A percentile compares a stretch with the other conserved stretches of the same genome.
Evolutionary conservation across 1,140 invertebrate species (phyloP).

Genomic region (Diabrotica virgifera): DNA sequence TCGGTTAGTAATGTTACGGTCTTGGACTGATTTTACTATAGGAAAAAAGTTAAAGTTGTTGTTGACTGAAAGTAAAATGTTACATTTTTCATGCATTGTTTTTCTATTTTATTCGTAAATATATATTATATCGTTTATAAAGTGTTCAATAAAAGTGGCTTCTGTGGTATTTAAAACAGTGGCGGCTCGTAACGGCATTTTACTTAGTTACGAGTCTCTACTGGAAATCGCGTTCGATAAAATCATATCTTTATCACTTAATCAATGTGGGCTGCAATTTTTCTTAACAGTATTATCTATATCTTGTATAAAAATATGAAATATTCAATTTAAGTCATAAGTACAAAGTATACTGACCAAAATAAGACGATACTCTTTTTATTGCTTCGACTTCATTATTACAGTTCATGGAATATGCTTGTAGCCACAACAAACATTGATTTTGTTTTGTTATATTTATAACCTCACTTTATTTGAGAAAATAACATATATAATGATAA

Average conservation of each 20-base stretch:
- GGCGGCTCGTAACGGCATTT: not conserved
- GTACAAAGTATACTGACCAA: slow-evolving; percentile 22
- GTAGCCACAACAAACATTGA: not conserved
- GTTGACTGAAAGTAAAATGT: too few relatives aligned
- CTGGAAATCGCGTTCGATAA: slow-evolving; percentile 8
- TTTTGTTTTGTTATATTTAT: too few relatives aligned
- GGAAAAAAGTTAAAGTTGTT: too few relatives aligned
- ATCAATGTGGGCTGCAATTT: slow-evolving; percentile 22
- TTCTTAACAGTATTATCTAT: slow-evolving; percentile 22
- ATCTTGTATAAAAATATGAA: slow-evolving; percentile 20
- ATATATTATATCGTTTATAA: slow-evolving; percentile 18
- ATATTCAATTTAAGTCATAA: slow-evolving; percentile 15
- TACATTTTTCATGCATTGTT: not conserved
- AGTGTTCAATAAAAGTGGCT: slow-evolving; percentile 21
- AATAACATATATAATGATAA: too few relatives aligned
- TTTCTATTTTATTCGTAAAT: not conserved
- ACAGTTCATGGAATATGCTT: slow-evolving; percentile 9
- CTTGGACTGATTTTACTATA: too few relatives aligned
- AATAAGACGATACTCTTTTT: slow-evolving; percentile 12
- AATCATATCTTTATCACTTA: slow-evolving; percentile 11
- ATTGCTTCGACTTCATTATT: not conserved
- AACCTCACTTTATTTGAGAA: too few relatives aligned
- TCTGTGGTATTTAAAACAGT: slow-evolving; percentile 16
- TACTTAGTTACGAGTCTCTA: not conserved
- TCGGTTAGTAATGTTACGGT: too few relatives aligned